phyloP scores from a whole-genome alignment of 2,797 vertebrate genomes.

The Toxotes lorentzi region DNA sequence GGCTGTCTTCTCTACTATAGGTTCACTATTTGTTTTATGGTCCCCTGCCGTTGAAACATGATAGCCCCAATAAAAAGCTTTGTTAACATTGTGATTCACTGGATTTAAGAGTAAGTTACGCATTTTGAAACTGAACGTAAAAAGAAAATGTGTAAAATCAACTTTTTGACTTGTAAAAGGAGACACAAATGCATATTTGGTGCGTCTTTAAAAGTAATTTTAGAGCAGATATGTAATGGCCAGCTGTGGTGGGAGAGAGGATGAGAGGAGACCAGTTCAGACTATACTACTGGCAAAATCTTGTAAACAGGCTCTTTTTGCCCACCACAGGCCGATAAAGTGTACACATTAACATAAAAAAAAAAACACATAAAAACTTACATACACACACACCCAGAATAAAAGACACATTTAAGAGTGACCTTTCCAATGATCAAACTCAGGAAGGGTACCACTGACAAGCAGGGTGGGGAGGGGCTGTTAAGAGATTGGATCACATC shows the following conservation, averaged over 20 bases:
- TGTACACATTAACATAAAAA: conserved; percentile 37
- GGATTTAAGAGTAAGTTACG: not conserved
- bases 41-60: not conserved
- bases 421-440: conserved; percentile 21
- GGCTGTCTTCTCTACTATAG: not conserved
- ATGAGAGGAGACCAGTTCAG: conserved; percentile 19
- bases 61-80: not conserved
- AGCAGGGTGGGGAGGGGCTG: not conserved
- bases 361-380: not conserved
- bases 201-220: conserved; percentile 10
- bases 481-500: conserved; percentile 18
- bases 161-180: not conserved
- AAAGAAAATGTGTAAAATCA: not conserved
- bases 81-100: conserved; percentile 6
- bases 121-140: not conserved
- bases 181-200: not conserved
- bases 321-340: conserved; percentile 15
- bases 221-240: conserved; percentile 1
- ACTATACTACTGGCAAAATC: conserved; percentile 11
- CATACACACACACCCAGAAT: not conserved
- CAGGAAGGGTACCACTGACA: not conserved
- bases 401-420: conserved; percentile 11
- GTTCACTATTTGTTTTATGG: conserved; percentile 10
- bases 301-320: conserved; percentile 38
- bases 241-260: conserved; percentile 16